These are phyloP conservation scores for Mythimna pallens DNA, from an alignment of 2,888 invertebrate genomes.

Conservation along the genomic window DNA sequence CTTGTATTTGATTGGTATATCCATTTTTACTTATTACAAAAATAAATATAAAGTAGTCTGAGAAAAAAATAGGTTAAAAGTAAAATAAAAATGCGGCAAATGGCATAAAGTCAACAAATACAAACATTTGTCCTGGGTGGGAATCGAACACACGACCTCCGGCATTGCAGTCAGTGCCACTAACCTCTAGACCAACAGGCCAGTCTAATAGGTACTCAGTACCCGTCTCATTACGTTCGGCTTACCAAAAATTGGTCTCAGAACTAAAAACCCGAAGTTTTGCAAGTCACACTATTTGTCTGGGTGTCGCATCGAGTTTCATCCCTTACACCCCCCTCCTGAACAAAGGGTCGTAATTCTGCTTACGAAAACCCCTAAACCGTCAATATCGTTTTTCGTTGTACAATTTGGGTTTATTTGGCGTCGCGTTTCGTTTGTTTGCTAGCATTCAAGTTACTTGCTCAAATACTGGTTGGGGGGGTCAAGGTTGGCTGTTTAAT, in stretches of 20 bases:
- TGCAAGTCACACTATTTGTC: slow-evolving; percentile 65
- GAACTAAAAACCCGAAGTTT: slow-evolving; percentile 46
- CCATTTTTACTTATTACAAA: background rate
- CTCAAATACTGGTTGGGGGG: slow-evolving; percentile 63
- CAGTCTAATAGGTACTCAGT: background rate
- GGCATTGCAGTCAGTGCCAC: too few relatives aligned
- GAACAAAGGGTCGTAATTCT: slow-evolving; percentile 66
- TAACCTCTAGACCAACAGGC: too few relatives aligned
- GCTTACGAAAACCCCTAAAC: slow-evolving; percentile 65
- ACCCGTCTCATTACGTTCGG: slow-evolving; percentile 29
- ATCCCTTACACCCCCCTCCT: slow-evolving; percentile 49
- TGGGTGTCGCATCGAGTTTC: slow-evolving; percentile 60
- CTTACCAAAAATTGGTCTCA: slow-evolving; percentile 46
- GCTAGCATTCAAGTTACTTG: slow-evolving; percentile 70
- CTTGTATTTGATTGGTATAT: background rate
- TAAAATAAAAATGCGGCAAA: too few relatives aligned
- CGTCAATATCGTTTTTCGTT: slow-evolving; percentile 73
- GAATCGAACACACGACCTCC: too few relatives aligned
- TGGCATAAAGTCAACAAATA: too few relatives aligned
- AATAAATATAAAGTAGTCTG: background rate
- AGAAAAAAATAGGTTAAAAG: too few relatives aligned
- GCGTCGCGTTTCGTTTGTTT: slow-evolving; percentile 67
- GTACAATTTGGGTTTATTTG: slow-evolving; percentile 75
- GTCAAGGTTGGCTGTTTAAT: slow-evolving; percentile 60
- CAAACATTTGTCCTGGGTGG: too few relatives aligned